Evolutionary conservation across 2,113 vertebrate genomes (phyloP), one percentile per base, ranked within the genome.

Genomic region (Callionymus lyra): DNA sequence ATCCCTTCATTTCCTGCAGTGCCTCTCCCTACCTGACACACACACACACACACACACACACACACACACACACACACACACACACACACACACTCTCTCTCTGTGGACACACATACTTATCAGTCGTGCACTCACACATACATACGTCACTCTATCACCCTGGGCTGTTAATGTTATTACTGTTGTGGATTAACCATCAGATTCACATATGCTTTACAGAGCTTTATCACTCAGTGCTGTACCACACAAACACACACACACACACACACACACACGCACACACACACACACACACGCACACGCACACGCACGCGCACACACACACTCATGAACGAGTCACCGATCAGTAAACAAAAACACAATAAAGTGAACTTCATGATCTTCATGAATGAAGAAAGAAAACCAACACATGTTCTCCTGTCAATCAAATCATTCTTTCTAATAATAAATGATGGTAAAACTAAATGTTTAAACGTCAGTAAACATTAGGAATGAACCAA

Each of bases 1-100:
- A 82, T 82, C 82, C 76, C 48, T 69, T 85, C 81, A 84, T 86
- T 85, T 85, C 77, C 80, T 81, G 72, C 80, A 84, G 80, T 85
- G 77, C 66, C 77, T 73, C 58, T 38, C 76, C 66, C 59, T 39
- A 70, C 75, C 73, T 72, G 44, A 58, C 53, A 72, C 47, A 48
- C 59, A 49, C 46, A 35, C 63, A 44, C 47, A 46, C 42, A 47
- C 53, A 46, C 56, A 65, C 53, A 38, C 57, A 55, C 45, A 36
- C 11, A 21, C 45, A 53, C 14, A 14, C 31, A 16, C 53, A 48
- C 63, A 47, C 67, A 48, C 52, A 53, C 13, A 41, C 46, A 42
- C 13, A 19, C 57, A 45, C 38, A 5, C 52, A 49, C 46, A 2
- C 6, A 38, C 39, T 38, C 44, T 5, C 21, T 27, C 21, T 27